Percentiles rank a stretch among this genome's conserved stretches.
Evolutionary conservation across 2,888 invertebrate genomes (phyloP).

Genomic region (Drosophila monieri): DNA sequence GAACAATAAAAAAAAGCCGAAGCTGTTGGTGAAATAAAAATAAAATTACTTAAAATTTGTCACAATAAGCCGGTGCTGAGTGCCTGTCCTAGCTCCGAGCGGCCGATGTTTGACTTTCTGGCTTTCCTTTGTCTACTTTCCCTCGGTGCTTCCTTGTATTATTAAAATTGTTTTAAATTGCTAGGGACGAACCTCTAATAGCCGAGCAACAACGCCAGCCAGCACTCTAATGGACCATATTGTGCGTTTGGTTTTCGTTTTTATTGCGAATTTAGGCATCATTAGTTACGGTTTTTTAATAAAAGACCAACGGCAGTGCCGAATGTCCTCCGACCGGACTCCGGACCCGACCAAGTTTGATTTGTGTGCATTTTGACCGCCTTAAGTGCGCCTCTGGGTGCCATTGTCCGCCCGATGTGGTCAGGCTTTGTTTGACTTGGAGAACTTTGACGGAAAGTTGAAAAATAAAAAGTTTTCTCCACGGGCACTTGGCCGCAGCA

Average conservation of each 20-base stretch:
- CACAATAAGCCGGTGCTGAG: constrained; percentile 71
- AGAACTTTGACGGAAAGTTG: constrained; percentile 65
- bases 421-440: constrained; percentile 68
- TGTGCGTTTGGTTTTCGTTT: constrained; percentile 72
- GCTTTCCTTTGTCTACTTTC: constrained; percentile 22
- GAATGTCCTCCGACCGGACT: constrained; percentile 1
- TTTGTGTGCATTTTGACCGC: constrained; percentile 67
- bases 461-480: constrained; percentile 41
- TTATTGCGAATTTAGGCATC: constrained; percentile 80
- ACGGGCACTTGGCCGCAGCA: constrained; percentile 25
- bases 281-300: constrained; percentile 80
- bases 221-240: constrained; percentile 78
- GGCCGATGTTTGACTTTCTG: constrained; percentile 53
- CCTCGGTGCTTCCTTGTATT: constrained; percentile 49
- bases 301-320: constrained; percentile 60
- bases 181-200: constrained; percentile 58
- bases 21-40: constrained; percentile 70
- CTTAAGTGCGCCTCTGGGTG: constrained; percentile 76
- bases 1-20: constrained; percentile 39
- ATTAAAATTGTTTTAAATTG: constrained; percentile 81
- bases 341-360: constrained; percentile 61
- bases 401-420: constrained; percentile 71
- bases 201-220: constrained; percentile 55
- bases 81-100: constrained; percentile 13
- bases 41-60: constrained; percentile 80